A percentile compares a stretch with the other conserved stretches of the same genome.
These are phyloP conservation scores for Eolophus roseicapilla DNA, from an alignment of 2,113 vertebrate genomes.

Conservation along the genomic window DNA sequence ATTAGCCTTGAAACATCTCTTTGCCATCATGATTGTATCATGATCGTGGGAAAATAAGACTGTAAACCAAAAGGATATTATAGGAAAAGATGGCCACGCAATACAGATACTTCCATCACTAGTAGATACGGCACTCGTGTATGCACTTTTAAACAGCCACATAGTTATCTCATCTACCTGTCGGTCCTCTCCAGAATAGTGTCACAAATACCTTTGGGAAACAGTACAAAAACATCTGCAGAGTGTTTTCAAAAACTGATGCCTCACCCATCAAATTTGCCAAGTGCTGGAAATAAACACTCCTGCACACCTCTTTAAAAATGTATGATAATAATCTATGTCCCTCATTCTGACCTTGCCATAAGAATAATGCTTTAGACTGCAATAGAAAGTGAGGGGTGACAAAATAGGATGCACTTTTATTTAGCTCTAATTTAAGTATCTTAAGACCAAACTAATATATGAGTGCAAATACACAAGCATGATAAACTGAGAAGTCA, in stretches of 20 bases:
- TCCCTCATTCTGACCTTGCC: neutral
- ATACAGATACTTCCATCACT: neutral
- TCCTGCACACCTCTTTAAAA: neutral
- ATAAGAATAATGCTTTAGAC: neutral
- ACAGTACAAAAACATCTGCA: neutral
- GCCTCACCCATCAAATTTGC: neutral
- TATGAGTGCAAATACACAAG: neutral
- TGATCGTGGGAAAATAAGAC: neutral
- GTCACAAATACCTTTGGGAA: neutral
- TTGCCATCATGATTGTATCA: neutral
- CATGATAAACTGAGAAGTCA: neutral
- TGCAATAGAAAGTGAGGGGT: neutral
- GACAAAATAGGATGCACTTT: neutral
- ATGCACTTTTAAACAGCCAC: neutral
- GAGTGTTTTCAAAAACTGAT: neutral
- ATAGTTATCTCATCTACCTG: neutral
- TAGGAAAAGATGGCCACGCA: neutral
- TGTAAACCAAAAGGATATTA: neutral
- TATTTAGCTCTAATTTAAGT: neutral
- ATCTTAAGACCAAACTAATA: neutral
- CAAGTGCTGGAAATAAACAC: neutral
- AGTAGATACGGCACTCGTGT: neutral
- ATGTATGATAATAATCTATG: neutral
- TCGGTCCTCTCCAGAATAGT: neutral
- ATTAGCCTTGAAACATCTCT: neutral